Evolutionary conservation across 2,113 vertebrate genomes (phyloP).

Genomic region (Aptenodytes forsteri): DNA sequence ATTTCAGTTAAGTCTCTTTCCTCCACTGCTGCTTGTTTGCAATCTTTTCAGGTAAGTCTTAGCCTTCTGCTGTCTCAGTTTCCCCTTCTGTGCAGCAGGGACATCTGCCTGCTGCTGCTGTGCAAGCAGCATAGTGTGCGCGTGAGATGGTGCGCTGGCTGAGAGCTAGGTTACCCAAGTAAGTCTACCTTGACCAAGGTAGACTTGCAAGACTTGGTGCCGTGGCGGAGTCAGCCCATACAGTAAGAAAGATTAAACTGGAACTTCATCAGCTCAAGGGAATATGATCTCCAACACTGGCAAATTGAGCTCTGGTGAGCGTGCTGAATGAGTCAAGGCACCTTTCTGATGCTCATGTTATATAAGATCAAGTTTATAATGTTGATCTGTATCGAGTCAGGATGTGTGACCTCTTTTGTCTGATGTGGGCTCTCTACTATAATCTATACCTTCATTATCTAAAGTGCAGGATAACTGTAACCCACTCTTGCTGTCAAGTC

Average conservation of each 20-base stretch:
- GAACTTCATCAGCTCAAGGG: neutral
- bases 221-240: rapidly evolving
- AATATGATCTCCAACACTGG: neutral
- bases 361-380: neutral
- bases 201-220: neutral
- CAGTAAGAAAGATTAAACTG: neutral
- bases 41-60: neutral
- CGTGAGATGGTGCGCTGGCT: neutral
- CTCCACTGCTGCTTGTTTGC: neutral
- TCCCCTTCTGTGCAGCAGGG: neutral
- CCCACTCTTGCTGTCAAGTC: neutral
- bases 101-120: neutral
- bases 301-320: constrained; percentile 3
- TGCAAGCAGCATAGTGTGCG: neutral
- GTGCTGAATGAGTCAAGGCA: neutral
- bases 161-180: neutral
- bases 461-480: neutral
- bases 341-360: neutral
- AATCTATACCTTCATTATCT: constrained; percentile 21
- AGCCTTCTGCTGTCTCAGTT: neutral
- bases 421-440: neutral
- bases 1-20: neutral
- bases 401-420: neutral
- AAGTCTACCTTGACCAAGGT: neutral
- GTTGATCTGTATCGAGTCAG: neutral